phyloP scores from a whole-genome alignment of 2,797 vertebrate species.

The Tinamus major region DNA sequence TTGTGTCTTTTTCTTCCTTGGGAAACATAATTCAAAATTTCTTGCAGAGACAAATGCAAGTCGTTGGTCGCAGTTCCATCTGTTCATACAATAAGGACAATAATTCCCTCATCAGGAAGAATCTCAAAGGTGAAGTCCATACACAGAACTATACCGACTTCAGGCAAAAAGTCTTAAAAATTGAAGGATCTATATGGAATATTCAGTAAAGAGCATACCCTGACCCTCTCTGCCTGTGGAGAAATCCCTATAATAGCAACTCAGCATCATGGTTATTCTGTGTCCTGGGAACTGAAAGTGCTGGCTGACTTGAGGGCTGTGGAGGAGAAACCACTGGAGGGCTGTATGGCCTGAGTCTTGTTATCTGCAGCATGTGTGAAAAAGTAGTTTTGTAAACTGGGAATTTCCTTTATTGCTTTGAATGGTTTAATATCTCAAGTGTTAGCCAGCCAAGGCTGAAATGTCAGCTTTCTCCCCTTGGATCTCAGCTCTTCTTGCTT shows the following conservation, averaged over 20 bases:
- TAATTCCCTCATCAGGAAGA: neutral
- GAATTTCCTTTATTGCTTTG: neutral
- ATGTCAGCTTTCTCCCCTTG: constrained; percentile 1
- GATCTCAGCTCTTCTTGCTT: neutral
- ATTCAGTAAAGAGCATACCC: neutral
- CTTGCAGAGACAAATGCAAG: neutral
- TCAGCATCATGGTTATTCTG: neutral
- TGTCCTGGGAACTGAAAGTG: neutral
- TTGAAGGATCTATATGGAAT: neutral
- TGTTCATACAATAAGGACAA: neutral
- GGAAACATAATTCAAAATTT: neutral
- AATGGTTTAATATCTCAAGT: constrained; percentile 4
- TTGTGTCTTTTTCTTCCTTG: neutral
- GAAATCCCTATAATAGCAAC: neutral
- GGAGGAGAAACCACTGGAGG: neutral
- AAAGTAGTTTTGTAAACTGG: neutral
- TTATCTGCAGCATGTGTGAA: neutral
- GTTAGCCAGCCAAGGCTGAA: neutral
- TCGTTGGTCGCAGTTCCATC: neutral
- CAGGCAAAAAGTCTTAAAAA: neutral
- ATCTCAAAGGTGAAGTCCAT: neutral
- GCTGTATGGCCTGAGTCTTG: neutral
- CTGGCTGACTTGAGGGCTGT: neutral
- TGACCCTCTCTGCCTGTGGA: neutral
- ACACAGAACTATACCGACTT: neutral